phyloP scores from a whole-genome alignment of 2,113 vertebrate genomes.

The Bombycilla garrulus region DNA sequence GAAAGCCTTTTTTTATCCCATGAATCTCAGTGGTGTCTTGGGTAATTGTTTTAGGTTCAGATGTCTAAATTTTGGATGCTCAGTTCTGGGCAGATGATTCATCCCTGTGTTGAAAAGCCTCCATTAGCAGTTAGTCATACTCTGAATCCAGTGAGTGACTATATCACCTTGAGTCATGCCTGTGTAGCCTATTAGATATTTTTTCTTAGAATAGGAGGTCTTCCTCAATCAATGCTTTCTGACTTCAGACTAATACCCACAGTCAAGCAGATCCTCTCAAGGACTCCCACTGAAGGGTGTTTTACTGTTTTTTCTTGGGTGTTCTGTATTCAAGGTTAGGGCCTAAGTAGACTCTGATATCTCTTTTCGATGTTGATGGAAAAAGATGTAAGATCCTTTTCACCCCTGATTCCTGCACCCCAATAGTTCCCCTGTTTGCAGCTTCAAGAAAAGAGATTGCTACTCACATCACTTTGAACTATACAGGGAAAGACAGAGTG shows the following conservation, averaged over 20 bases:
- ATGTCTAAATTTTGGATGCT: background rate
- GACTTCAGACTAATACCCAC: background rate
- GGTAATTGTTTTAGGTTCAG: conserved; percentile 4
- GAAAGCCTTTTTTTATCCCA: background rate
- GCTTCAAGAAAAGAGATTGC: background rate
- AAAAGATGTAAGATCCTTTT: background rate
- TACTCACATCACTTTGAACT: background rate
- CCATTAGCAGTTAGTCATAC: conserved; percentile 16
- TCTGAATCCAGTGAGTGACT: background rate
- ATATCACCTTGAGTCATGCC: background rate
- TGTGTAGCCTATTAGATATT: background rate
- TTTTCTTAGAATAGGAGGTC: background rate
- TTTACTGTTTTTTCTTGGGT: background rate
- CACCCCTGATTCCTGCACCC: background rate
- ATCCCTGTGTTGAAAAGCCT: background rate
- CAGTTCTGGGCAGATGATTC: background rate
- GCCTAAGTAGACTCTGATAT: background rate
- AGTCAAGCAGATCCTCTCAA: background rate
- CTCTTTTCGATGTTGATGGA: background rate
- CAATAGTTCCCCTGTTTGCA: background rate
- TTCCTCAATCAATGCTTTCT: background rate
- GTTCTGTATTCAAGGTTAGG: background rate
- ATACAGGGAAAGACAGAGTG: background rate
- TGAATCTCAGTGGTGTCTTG: background rate
- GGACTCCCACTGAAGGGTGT: background rate